Evolutionary conservation across 2,888 invertebrate genomes (phyloP).

Genomic region (Seira musarum): DNA sequence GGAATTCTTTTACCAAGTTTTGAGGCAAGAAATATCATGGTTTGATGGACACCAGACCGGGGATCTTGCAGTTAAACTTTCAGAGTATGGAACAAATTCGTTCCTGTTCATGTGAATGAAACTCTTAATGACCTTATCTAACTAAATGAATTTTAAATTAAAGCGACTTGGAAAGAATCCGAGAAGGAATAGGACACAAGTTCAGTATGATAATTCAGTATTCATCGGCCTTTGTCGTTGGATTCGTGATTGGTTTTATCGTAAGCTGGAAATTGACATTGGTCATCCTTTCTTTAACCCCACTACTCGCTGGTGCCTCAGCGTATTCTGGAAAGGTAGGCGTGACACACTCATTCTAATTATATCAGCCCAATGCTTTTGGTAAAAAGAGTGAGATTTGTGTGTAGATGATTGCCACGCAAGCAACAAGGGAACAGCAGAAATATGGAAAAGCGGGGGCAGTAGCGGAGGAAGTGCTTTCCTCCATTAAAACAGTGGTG

Average conservation of each 20-base stretch:
- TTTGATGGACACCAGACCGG: conserved; percentile 73
- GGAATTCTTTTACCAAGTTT: conserved; percentile 71
- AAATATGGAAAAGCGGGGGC: conserved; percentile 74
- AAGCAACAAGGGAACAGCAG: conserved; percentile 73
- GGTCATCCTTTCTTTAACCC: conserved; percentile 74
- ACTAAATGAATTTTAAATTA: no score
- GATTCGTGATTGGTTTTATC: conserved; percentile 74
- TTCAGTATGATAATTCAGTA: conserved; percentile 73
- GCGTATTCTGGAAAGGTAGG: conserved; percentile 72
- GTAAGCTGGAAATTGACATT: conserved; percentile 76
- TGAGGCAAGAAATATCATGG: conserved; percentile 72
- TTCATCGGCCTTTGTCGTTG: conserved; percentile 72
- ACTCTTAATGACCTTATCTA: no score
- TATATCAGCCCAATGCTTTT: conserved; percentile 13
- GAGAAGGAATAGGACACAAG: conserved; percentile 75
- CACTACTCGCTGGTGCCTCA: conserved; percentile 73
- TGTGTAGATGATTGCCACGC: conserved; percentile 73
- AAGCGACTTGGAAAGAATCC: conserved; percentile 75
- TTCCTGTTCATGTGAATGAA: no score
- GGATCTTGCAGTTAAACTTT: conserved; percentile 73
- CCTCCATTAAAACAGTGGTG: conserved; percentile 72
- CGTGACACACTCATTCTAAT: no score
- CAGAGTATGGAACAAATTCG: conserved; percentile 73
- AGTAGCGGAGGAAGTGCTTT: conserved; percentile 73
- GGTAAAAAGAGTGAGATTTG: no score